Percentiles rank a stretch among this genome's conserved stretches.
phyloP scores from a whole-genome alignment of 1,140 invertebrate species.

The Caerostris darwini region DNA sequence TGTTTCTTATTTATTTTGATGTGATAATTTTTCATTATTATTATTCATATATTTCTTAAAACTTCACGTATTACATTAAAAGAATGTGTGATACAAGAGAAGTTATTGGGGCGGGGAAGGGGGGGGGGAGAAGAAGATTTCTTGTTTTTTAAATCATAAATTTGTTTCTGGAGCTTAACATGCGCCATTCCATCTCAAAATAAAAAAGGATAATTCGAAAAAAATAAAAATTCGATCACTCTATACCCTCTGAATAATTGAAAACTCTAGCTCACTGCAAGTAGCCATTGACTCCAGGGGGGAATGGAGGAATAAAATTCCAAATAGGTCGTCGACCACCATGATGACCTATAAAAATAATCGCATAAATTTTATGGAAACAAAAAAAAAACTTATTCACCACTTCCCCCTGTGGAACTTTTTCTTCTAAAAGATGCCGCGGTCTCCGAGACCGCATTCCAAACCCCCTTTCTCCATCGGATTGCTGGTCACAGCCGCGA shows the following conservation, averaged over 20 bases:
- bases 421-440: conserved; percentile 20
- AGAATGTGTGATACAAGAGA: too few relatives aligned
- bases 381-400: not conserved
- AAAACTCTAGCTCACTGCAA: not conserved
- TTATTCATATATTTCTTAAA: too few relatives aligned
- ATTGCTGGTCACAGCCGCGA: not conserved
- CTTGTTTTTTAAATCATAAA: too few relatives aligned
- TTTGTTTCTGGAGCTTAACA: too few relatives aligned
- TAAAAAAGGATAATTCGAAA: not conserved
- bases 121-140: too few relatives aligned
- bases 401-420: not conserved
- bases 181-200: too few relatives aligned
- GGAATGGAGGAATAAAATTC: not conserved
- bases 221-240: conserved; percentile 2
- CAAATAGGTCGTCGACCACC: not conserved
- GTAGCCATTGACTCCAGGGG: not conserved
- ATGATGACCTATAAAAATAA: conserved; percentile 35
- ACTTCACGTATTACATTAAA: too few relatives aligned
- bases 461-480: not conserved
- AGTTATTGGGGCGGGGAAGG: too few relatives aligned
- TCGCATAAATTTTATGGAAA: conserved; percentile 39
- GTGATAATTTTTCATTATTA: too few relatives aligned
- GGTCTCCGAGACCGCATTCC: not conserved
- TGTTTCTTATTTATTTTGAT: too few relatives aligned
- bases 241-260: not conserved